Evolutionary conservation across 2,113 vertebrate species (phyloP), one percentile per base, ranked within the genome.

Genomic region (Pomatorhinus ruficollis): DNA sequence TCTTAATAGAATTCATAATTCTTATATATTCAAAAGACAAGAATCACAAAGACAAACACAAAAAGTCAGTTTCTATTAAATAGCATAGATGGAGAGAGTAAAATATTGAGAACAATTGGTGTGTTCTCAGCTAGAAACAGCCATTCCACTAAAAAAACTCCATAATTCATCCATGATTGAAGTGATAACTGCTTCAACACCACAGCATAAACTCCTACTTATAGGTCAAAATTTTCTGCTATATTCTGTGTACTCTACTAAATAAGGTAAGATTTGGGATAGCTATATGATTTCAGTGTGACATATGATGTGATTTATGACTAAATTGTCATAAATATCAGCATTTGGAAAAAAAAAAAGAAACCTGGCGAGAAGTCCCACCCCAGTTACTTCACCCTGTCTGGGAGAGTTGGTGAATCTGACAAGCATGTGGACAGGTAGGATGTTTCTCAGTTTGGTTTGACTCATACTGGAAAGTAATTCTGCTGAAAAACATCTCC

Each of bases 361-460:
- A 63, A 81, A 61, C 1, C 8, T 37, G 11, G 2, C 5, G 24
- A 68, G 45, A 69, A 37, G 19, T 57, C 22, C 11, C 40, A 60
- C 11, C 5, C 9, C 10, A 39, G 3, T 44, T 75, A 31, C 17
- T 50, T 53, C 39, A 63, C 5, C 6, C 13, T 25, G 0, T 30
- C 11, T 42, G 40, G 5, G 14, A 64, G 33, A 72, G 39, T 25
- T 15, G 33, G 15, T 45, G 78, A 57, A 57, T 52, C 60, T 70
- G 50, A 75, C 27, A 76, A 18, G 35, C 19, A 2, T 3, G 11
- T 45, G 56, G 40, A 56, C 6, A 65, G 22, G 7, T 27, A 56
- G 3, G 53, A 76, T 22, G 19, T 71, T 68, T 63, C 20, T 77
- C 19, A 40, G 4, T 72, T 83, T 83, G 27, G 27, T 78, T 85